These are phyloP conservation scores for Aethes cnicana DNA, from an alignment of 2,888 invertebrate species.

Conservation along the genomic window DNA sequence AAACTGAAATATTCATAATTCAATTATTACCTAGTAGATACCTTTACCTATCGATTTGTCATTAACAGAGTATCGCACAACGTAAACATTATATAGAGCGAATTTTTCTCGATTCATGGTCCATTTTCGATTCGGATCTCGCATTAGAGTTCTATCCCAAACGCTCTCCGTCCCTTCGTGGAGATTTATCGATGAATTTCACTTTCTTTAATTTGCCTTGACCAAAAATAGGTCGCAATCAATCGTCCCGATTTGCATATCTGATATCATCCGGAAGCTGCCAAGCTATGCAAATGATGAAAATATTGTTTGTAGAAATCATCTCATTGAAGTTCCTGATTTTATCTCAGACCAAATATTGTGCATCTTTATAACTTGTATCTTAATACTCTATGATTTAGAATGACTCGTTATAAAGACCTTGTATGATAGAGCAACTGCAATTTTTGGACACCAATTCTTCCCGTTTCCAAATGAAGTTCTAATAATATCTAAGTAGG, in stretches of 20 bases:
- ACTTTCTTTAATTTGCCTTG: conserved; percentile 30
- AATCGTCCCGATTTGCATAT: conserved; percentile 29
- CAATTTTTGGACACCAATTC: no score
- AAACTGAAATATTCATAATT: conserved; percentile 8
- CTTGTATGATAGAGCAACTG: no score
- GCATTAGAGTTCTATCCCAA: conserved; percentile 56
- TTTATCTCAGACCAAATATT: not conserved
- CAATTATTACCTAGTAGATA: conserved; percentile 8
- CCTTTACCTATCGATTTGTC: not conserved
- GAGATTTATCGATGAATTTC: conserved; percentile 42
- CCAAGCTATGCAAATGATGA: conserved; percentile 23
- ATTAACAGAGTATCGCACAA: not conserved
- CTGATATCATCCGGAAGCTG: conserved; percentile 19
- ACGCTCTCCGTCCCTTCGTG: conserved; percentile 45
- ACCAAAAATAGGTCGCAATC: conserved; percentile 26
- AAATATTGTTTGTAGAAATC: conserved; percentile 12
- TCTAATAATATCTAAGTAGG: no score
- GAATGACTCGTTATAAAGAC: no score
- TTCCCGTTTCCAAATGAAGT: no score
- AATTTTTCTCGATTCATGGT: conserved; percentile 67
- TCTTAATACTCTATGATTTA: no score
- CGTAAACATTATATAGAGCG: conserved; percentile 53
- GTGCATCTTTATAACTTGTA: not conserved
- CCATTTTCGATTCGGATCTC: conserved; percentile 52
- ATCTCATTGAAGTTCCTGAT: not conserved